Conservation (phyloP, 1,140 invertebrate genomes). For the Cyphomyrmex costatus region DNA sequence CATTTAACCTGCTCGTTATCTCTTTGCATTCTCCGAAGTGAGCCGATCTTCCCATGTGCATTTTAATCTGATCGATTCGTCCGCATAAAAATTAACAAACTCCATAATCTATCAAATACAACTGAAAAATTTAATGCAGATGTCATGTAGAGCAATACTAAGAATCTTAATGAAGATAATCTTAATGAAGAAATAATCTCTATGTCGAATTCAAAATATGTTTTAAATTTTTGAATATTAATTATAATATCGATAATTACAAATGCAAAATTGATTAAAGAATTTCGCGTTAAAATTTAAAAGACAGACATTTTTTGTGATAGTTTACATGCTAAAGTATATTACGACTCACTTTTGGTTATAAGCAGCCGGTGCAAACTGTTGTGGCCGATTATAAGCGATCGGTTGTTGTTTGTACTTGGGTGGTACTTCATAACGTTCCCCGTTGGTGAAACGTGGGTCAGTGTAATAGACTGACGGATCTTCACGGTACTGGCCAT, state of each 20-base stretch:
- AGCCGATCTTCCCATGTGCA: not conserved
- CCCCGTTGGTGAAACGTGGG: conserved; percentile 89
- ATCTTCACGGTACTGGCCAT: conserved; percentile 94
- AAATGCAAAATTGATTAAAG: not conserved
- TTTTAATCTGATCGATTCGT: not conserved
- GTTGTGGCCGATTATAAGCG: conserved; percentile 31
- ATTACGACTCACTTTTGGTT: conserved; percentile 46
- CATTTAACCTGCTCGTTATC: conserved; percentile 77
- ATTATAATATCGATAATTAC: not conserved
- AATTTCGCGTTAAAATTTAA: not conserved
- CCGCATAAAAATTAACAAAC: not conserved
- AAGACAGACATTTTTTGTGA: not conserved
- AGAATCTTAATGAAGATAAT: too few relatives aligned
- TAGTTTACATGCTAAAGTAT: not conserved
- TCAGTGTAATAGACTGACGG: conserved; percentile 92
- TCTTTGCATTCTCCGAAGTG: not conserved
- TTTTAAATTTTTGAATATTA: not conserved
- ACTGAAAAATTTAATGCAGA: not conserved
- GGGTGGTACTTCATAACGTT: conserved; percentile 82
- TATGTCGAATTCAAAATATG: not conserved
- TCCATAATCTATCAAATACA: not conserved
- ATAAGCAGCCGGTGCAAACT: conserved; percentile 34
- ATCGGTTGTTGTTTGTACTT: conserved; percentile 26
- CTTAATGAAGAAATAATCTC: not conserved
- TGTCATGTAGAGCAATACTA: too few relatives aligned